These are phyloP conservation scores for Procavia capensis DNA, from an alignment of 2,113 vertebrate species.

Conservation along the genomic window DNA sequence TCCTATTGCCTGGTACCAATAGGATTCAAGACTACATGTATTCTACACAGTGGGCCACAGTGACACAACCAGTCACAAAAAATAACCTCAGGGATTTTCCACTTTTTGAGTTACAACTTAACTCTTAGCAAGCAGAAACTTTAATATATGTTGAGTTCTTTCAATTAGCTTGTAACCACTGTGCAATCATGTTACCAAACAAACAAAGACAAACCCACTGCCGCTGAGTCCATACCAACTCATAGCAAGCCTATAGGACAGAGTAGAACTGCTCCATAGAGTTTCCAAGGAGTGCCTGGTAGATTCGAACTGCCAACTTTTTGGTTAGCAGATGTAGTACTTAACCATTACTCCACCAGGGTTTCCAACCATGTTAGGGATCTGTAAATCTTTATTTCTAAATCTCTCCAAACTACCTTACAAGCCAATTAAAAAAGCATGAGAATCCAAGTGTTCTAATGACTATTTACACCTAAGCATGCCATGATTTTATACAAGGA, in stretches of 20 bases:
- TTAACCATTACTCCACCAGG: neutral
- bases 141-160: neutral
- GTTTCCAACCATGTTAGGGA: neutral
- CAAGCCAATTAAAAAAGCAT: neutral
- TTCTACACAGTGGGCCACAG: neutral
- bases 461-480: neutral
- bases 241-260: neutral
- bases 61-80: neutral
- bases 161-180: no score
- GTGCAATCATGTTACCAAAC: no score
- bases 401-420: neutral
- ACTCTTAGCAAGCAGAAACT: neutral
- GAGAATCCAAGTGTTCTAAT: neutral
- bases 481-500: neutral
- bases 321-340: neutral
- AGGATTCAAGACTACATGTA: neutral
- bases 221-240: neutral
- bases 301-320: neutral
- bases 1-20: neutral
- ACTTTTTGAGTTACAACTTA: neutral
- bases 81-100: neutral
- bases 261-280: neutral
- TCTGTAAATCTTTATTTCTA: neutral
- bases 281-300: neutral
- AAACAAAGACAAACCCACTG: no score